Conservation (phyloP, 64 coral and sea anemone species). For the Dendrophyllia cribrosa region DNA sequence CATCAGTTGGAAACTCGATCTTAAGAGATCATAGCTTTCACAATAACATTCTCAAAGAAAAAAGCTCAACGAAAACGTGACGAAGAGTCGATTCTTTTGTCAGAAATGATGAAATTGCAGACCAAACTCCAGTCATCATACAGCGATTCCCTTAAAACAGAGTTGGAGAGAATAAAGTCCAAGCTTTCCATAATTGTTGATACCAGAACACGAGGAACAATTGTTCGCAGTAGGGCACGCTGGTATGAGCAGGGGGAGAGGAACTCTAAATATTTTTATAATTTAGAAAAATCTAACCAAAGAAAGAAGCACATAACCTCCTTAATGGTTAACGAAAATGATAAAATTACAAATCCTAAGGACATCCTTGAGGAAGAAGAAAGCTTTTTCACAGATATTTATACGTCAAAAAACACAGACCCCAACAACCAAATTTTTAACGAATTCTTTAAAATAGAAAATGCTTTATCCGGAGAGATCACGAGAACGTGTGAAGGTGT, state of each 20-base stretch:
- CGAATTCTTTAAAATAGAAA: neutral
- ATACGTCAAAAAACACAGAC: neutral
- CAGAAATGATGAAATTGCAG: neutral
- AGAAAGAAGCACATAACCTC: neutral
- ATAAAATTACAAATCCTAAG: constrained; percentile 16
- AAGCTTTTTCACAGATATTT: constrained; percentile 19
- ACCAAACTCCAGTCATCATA: neutral
- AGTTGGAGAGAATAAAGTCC: constrained; percentile 3
- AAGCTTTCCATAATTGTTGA: constrained; percentile 9
- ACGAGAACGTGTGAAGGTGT: constrained; percentile 17
- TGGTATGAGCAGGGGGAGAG: too few species aligned
- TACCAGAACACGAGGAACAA: neutral
- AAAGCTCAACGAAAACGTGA: constrained; percentile 1
- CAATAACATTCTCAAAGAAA: neutral
- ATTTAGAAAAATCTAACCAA: neutral
- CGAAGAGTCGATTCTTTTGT: neutral
- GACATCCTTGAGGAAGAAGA: constrained; percentile 5
- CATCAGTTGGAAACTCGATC: too few species aligned
- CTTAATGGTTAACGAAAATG: neutral
- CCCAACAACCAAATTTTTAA: neutral
- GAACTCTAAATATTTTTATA: too few species aligned
- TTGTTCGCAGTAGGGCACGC: too few species aligned
- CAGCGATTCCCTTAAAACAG: neutral
- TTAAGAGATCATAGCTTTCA: neutral
- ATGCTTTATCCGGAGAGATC: constrained; percentile 39